Percentiles rank a stretch among this genome's conserved stretches.
Evolutionary conservation across 2,888 invertebrate genomes (phyloP).

Genomic region (Nymphalis polychloros): DNA sequence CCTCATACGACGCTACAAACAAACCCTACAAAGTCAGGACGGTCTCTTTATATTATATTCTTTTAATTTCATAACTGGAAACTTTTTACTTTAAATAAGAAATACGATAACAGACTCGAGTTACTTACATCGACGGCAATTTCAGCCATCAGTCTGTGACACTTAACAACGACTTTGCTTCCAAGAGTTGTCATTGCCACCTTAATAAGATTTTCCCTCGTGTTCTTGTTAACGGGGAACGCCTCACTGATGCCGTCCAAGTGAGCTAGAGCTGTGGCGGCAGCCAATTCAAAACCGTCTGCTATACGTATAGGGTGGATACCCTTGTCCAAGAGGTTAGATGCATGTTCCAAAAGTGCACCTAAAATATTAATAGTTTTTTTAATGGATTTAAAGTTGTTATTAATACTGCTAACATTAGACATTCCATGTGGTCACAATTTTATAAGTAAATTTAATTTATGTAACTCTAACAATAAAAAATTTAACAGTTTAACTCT

Average conservation of each 20-base stretch:
- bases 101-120: neutral
- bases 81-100: too few relatives aligned
- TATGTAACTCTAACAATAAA: too few relatives aligned
- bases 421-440: too few relatives aligned
- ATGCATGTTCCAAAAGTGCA: slow-evolving; percentile 97
- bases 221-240: slow-evolving; percentile 91
- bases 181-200: slow-evolving; percentile 99
- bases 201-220: slow-evolving; percentile 93
- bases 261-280: slow-evolving; percentile 92
- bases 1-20: too few relatives aligned
- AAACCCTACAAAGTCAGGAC: too few relatives aligned
- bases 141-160: slow-evolving; percentile 98
- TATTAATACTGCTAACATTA: too few relatives aligned
- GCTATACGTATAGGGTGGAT: slow-evolving; percentile 99
- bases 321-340: slow-evolving; percentile 94
- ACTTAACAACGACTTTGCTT: slow-evolving; percentile 98
- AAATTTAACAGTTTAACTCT: too few relatives aligned
- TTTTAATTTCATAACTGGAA: too few relatives aligned
- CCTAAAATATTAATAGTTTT: slow-evolving; percentile 71
- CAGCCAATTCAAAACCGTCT: slow-evolving; percentile 98
- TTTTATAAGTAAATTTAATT: too few relatives aligned
- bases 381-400: neutral
- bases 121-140: slow-evolving; percentile 91
- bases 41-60: too few relatives aligned
- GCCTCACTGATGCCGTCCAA: slow-evolving; percentile 93